Base-by-base conservation (phyloP, 2,888 invertebrate species). In the Pristionchus japonicus region DNA sequence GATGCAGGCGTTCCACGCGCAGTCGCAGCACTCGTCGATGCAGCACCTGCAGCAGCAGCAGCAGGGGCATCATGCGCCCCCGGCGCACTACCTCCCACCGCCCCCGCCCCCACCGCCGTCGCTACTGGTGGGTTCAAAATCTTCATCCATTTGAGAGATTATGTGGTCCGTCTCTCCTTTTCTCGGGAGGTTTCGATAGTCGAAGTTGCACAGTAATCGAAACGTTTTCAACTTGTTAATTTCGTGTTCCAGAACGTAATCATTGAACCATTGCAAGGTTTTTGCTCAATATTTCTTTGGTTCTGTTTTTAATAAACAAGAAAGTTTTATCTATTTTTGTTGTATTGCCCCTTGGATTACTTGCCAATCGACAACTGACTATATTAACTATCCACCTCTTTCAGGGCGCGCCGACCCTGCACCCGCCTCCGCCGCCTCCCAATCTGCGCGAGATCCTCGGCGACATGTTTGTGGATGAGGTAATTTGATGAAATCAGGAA, bases 51-150 rank as follows among this genome's bases (percentile, higher is more conserved):
- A 31, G 49, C 34, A 27, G 82, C 82, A 82, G 77, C 6, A 23
- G 67, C 67, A 67, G 52, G 52, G 52, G 6, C 67, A 34, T 1
- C 31, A 9, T 20, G 2, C 15, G 67, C 77, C 77, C 2, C n/a
- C 27, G 7, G n/a, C 31, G 27, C 67, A 20, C 49, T 15, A 27
- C 49, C 3, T 40, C 9, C 43, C 43, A 17, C 82, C 82, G 27
- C 82, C 82, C 27, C 82, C 82, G 34, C 82, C 82, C 1, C 82
- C 47, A 7, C 82, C 82, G 15, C 82, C 82, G 23, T 15, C 74
- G 31, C 37, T 74, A 15, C 23, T 74, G 67, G 67, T 67, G 11
- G 34, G 67, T 67, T n/a, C n/a, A n/a, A n/a, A n/a, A n/a, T n/a
- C n/a, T n/a, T n/a, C n/a, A n/a, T n/a, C n/a, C n/a, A n/a, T n/a